phyloP scores from a whole-genome alignment of 2,113 vertebrate genomes.

The Phrynosoma platyrhinos region DNA sequence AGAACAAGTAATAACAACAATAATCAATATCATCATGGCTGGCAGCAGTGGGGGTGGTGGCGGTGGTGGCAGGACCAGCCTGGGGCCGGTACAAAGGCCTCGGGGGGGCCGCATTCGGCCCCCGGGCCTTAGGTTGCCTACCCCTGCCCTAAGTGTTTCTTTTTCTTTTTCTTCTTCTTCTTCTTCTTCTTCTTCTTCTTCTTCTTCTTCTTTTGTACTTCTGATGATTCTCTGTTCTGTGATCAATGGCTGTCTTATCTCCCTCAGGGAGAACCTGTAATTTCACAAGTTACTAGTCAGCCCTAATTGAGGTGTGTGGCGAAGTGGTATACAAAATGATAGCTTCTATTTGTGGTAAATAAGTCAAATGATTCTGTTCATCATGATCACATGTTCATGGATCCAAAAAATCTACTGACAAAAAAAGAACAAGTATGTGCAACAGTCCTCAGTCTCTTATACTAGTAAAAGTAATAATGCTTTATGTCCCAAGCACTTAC shows the following conservation, averaged over 20 bases:
- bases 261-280: background rate
- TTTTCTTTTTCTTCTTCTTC: too few relatives aligned
- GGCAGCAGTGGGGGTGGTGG: too few relatives aligned
- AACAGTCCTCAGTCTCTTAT: background rate
- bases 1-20: too few relatives aligned
- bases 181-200: too few relatives aligned
- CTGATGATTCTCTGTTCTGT: background rate
- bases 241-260: background rate
- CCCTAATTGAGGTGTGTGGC: background rate
- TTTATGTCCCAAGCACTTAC: background rate
- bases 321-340: background rate
- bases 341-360: background rate
- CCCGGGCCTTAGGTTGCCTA: too few relatives aligned
- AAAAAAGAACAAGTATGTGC: background rate
- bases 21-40: too few relatives aligned
- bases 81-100: too few relatives aligned
- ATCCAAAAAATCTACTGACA: background rate
- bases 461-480: background rate
- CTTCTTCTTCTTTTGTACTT: background rate
- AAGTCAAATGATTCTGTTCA: background rate
- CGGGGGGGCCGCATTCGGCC: too few relatives aligned
- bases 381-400: background rate
- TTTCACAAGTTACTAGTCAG: background rate
- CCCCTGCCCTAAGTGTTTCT: too few relatives aligned
- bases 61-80: too few relatives aligned